phyloP scores from a whole-genome alignment of 1,140 invertebrate genomes.

The Leptinotarsa undecemlineata region DNA sequence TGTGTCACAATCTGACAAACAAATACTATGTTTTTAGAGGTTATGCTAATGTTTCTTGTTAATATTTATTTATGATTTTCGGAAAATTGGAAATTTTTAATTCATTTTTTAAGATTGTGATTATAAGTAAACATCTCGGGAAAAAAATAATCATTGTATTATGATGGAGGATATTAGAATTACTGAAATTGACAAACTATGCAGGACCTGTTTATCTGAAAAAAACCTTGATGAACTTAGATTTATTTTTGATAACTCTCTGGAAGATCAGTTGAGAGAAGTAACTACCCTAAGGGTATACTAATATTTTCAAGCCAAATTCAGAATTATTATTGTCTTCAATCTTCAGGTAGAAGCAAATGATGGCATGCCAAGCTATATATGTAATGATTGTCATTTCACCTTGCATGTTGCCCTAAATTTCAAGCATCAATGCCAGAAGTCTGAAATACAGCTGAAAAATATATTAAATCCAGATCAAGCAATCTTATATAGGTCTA shows the following conservation, averaged over 20 bases:
- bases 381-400: constrained; percentile 43
- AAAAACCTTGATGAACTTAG: constrained; percentile 40
- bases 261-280: constrained; percentile 38
- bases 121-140: background rate
- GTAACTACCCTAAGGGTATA: constrained; percentile 41
- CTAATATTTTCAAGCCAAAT: too few species aligned
- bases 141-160: too few species aligned
- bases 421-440: constrained; percentile 44
- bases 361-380: constrained; percentile 42
- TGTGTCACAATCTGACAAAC: too few species aligned
- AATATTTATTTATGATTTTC: too few species aligned
- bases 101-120: background rate
- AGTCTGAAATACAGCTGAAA: constrained; percentile 41
- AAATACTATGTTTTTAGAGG: too few species aligned
- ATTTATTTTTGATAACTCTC: constrained; percentile 40
- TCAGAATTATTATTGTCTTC: background rate
- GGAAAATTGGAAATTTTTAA: too few species aligned
- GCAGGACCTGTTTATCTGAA: constrained; percentile 47
- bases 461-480: constrained; percentile 18
- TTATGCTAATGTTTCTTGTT: too few species aligned
- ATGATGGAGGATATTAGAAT: constrained; percentile 28
- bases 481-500: constrained; percentile 31
- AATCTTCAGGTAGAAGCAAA: constrained; percentile 36
- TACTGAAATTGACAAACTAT: constrained; percentile 40
- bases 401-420: constrained; percentile 37